phyloP scores from a whole-genome alignment of 2,888 invertebrate genomes.

The Acanthococcus lagerstroemiae region DNA sequence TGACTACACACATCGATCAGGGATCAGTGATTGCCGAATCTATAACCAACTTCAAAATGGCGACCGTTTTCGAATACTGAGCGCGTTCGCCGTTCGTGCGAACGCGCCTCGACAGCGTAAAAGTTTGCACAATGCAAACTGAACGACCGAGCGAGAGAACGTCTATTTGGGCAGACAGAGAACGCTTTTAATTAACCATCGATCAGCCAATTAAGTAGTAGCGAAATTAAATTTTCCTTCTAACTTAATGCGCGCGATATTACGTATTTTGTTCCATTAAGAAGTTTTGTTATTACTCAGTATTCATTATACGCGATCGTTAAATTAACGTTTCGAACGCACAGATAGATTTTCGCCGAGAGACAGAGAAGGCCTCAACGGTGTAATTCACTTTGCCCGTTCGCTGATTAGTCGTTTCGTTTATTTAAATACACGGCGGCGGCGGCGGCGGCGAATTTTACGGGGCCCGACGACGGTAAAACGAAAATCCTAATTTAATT shows the following conservation, averaged over 20 bases:
- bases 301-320: background rate
- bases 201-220: conserved; percentile 16
- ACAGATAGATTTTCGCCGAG: background rate
- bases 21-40: no score
- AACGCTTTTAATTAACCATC: conserved; percentile 13
- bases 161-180: background rate
- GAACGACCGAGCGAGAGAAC: background rate
- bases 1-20: no score
- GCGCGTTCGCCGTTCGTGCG: no score
- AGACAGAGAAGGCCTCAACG: background rate
- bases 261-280: conserved; percentile 19
- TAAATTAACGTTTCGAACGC: background rate
- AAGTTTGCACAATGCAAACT: no score
- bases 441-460: background rate
- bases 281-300: conserved; percentile 7
- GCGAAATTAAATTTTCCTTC: conserved; percentile 14
- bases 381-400: background rate
- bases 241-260: conserved; percentile 17
- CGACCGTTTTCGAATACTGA: no score
- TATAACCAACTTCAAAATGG: no score
- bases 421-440: background rate
- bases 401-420: background rate
- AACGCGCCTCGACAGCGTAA: no score
- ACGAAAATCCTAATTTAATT: background rate
- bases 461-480: no score